Conservation (phyloP, 2,113 vertebrate genomes). For the Gallinago undulata region DNA sequence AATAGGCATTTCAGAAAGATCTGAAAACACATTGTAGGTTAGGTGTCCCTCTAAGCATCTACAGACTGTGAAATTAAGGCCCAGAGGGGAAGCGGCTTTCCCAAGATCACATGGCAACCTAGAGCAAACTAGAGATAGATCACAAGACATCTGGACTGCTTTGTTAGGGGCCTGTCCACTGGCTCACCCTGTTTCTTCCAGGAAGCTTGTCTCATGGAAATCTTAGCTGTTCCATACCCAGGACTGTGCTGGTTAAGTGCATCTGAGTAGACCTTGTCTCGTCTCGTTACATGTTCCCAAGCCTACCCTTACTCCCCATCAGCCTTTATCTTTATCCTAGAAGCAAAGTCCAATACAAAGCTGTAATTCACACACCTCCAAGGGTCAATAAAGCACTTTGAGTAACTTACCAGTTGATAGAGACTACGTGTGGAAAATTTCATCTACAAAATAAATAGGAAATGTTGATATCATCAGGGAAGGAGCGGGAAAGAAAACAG, state of each 20-base stretch:
- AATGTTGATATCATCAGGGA: neutral
- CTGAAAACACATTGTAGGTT: neutral
- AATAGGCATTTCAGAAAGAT: neutral
- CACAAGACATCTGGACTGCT: conserved; percentile 20
- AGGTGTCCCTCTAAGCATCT: neutral
- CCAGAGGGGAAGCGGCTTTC: neutral
- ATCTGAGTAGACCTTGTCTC: neutral
- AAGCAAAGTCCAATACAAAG: neutral
- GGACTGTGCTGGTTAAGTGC: neutral
- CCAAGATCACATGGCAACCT: neutral
- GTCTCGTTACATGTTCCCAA: neutral
- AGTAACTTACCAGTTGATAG: neutral
- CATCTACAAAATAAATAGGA: neutral
- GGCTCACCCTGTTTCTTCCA: neutral
- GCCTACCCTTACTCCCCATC: neutral
- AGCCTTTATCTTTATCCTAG: neutral
- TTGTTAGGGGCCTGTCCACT: neutral
- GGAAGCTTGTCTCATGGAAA: neutral
- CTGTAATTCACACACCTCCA: neutral
- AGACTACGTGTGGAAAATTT: neutral
- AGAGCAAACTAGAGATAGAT: neutral
- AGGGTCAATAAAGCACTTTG: neutral
- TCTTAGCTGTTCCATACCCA: neutral
- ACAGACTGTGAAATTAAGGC: neutral
- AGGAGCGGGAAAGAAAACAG: neutral